phyloP scores from a whole-genome alignment of 2,113 vertebrate genomes.

The Gnathonemus echidnorhynchus region DNA sequence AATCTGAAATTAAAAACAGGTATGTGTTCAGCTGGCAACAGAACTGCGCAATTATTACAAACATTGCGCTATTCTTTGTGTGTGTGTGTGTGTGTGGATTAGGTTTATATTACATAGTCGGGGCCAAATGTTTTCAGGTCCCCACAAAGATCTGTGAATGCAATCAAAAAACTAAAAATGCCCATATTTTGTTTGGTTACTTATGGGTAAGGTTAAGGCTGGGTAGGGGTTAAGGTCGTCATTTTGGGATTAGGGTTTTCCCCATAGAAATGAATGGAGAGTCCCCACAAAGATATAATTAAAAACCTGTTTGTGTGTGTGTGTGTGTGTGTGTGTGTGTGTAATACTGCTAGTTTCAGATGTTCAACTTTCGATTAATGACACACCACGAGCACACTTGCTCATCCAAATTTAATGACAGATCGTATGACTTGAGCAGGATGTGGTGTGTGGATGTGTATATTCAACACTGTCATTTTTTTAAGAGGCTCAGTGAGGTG shows the following conservation, averaged over 20 bases:
- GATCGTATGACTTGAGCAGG: not conserved
- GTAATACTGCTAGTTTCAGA: not conserved
- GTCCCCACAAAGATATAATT: no score
- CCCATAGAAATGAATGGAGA: no score
- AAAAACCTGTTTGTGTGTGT: not conserved
- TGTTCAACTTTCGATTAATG: not conserved
- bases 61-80: not conserved
- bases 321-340: not conserved
- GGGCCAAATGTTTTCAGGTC: no score
- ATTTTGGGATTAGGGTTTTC: no score
- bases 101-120: no score
- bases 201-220: no score
- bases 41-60: not conserved
- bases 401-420: not conserved
- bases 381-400: not conserved
- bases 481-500: not conserved
- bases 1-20: conserved; percentile 62
- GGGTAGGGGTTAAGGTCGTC: no score
- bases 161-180: no score
- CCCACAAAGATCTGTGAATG: no score
- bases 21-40: not conserved
- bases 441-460: not conserved
- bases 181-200: no score
- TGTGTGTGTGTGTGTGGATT: not conserved
- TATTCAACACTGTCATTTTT: not conserved